Base-by-base conservation (phyloP, 2,888 invertebrate species). In the Stenoptilia bipunctidactyla region DNA sequence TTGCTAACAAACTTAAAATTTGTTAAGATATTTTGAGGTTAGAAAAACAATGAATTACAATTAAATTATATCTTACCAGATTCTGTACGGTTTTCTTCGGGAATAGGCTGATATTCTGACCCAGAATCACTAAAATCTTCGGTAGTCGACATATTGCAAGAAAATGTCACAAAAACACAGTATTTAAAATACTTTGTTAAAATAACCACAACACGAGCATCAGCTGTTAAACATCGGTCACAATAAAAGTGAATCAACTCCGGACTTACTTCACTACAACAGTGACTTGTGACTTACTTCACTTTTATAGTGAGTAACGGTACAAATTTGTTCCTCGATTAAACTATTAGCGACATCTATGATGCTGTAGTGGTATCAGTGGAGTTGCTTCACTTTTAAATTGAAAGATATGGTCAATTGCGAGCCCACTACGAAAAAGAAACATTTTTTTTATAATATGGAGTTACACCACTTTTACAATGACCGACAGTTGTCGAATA, bases 31-130 rank as follows among this genome's bases (percentile, higher is more conserved):
- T 40, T 37, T 45, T 45, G 39, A 46, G 46, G 42, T 46, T 45
- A 43, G 38, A 37, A 42, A 45, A 45, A 45, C 40, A 43, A 45
- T 42, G 36, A 40, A 46, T 46, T n/a, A n/a, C n/a, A n/a, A n/a
- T n/a, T 5, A 20, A 20, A 20, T 20, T 3, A 20, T 8, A 5
- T 5, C 20, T 20, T 39, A 40, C 37, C 27, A 36, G 36, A 37
- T 34, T n/a, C 38, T 15, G 39, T 39, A 39, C 20, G 38, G 39
- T 33, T 45, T 41, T 45, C 41, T 41, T 41, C 41, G 36, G 40
- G 38, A 25, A 8, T 45, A 45, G 41, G 45, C 45, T 45, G 38
- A 41, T 45, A 45, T 45, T 45, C 41, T 42, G 44, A 45, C 40
- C 39, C 41, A 35, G 41, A 45, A 40, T 45, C 39, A 45, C 41